Evolutionary conservation across 1,140 invertebrate genomes (phyloP).

Genomic region (Octopus sinensis): DNA sequence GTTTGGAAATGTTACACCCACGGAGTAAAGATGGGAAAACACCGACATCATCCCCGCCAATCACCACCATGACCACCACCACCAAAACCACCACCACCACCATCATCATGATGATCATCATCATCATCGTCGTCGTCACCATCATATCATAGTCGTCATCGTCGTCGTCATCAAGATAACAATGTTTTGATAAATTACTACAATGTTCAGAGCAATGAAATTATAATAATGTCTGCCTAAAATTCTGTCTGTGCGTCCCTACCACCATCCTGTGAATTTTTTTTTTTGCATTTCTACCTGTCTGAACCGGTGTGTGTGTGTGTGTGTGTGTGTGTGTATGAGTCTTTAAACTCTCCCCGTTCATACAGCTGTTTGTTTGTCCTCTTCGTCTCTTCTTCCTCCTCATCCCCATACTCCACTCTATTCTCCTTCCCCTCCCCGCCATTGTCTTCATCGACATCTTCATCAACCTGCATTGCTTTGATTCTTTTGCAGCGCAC

Average conservation of each 20-base stretch:
- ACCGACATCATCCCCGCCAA: too few relatives aligned
- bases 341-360: neutral
- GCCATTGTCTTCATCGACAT: neutral
- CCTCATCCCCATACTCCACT: neutral
- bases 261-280: neutral
- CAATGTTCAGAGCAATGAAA: neutral
- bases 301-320: neutral
- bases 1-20: too few relatives aligned
- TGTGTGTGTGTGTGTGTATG: neutral
- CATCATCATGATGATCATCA: too few relatives aligned
- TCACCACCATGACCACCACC: too few relatives aligned
- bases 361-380: neutral
- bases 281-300: neutral
- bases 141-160: too few relatives aligned
- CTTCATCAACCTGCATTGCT: neutral
- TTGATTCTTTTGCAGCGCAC: neutral
- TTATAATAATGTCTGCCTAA: neutral
- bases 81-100: too few relatives aligned
- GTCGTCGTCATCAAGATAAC: too few relatives aligned
- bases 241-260: neutral
- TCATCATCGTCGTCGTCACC: too few relatives aligned
- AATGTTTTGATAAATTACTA: too few relatives aligned
- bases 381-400: neutral
- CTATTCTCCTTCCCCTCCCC: neutral
- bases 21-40: too few relatives aligned